Percentiles rank a stretch among this genome's conserved stretches.
phyloP scores from a whole-genome alignment of 2,113 vertebrate genomes.

The Oryzias javanicus region DNA sequence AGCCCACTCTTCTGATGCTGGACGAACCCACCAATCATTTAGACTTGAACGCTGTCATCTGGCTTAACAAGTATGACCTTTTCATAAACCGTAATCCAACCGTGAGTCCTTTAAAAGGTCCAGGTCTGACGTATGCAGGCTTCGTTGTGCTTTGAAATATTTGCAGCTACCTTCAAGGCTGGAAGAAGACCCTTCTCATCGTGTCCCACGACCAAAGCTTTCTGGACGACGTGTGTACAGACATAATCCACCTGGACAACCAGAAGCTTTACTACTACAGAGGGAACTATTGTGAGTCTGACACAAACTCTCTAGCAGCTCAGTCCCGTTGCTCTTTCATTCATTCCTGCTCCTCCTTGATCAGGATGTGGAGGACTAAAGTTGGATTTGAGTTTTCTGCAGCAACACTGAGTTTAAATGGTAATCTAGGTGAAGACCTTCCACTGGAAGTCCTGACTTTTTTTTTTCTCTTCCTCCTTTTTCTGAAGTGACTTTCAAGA shows the following conservation, averaged over 20 bases:
- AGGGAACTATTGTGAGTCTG: conserved; percentile 87
- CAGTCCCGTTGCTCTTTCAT: too few species aligned
- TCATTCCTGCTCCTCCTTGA: too few species aligned
- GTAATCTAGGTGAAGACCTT: too few species aligned
- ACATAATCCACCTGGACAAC: conserved; percentile 87
- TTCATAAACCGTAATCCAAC: background rate
- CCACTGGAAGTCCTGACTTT: too few species aligned
- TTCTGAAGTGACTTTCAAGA: conserved; percentile 87
- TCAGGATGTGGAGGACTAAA: too few species aligned
- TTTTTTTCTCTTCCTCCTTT: background rate
- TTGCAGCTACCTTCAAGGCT: conserved; percentile 87
- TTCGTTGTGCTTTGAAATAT: background rate
- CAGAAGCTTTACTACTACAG: conserved; percentile 91
- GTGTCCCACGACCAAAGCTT: conserved; percentile 95
- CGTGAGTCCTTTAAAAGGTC: background rate
- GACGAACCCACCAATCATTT: conserved; percentile 94
- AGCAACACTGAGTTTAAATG: too few species aligned
- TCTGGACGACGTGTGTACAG: conserved; percentile 91
- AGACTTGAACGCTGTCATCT: conserved; percentile 94
- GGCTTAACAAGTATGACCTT: conserved; percentile 89
- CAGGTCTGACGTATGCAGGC: background rate
- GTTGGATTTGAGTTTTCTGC: too few species aligned
- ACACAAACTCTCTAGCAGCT: background rate
- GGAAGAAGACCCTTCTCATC: conserved; percentile 91
- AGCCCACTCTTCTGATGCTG: conserved; percentile 90